Conservation (phyloP, 2,888 invertebrate species). For the Leucoma salicis region DNA sequence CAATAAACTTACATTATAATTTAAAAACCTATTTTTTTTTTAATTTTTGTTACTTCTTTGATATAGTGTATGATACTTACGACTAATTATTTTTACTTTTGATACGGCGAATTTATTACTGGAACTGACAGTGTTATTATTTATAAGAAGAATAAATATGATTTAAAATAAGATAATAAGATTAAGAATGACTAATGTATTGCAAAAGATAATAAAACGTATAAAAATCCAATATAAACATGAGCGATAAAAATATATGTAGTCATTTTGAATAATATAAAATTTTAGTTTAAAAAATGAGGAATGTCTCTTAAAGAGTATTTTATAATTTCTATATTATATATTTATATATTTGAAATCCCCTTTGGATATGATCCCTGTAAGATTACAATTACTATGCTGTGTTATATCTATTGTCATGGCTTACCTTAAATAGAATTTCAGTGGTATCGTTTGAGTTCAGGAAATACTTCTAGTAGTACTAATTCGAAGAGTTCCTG, state of each 20-base stretch:
- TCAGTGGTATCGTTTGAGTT: constrained; percentile 82
- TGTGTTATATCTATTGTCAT: constrained; percentile 44
- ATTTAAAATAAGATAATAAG: too few species aligned
- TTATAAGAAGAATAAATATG: not conserved
- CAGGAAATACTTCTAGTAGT: constrained; percentile 86
- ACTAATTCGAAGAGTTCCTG: constrained; percentile 87
- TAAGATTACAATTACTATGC: constrained; percentile 36
- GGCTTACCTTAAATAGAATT: constrained; percentile 40
- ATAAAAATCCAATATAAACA: too few species aligned
- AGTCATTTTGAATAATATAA: constrained; percentile 31
- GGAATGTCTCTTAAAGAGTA: constrained; percentile 48
- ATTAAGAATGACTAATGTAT: too few species aligned
- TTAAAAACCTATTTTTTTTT: too few species aligned
- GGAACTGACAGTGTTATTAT: too few species aligned
- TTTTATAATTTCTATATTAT: constrained; percentile 12
- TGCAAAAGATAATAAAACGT: too few species aligned
- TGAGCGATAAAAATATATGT: constrained; percentile 25
- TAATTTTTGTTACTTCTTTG: too few species aligned
- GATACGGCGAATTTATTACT: too few species aligned
- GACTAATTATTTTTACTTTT: too few species aligned
- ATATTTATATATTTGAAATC: constrained; percentile 16
- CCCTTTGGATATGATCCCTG: constrained; percentile 44
- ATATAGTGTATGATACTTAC: too few species aligned
- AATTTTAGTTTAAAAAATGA: constrained; percentile 26
- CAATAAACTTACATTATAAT: too few species aligned